A percentile compares a stretch with the other conserved stretches of the same genome.
Conservation (phyloP, 2,888 invertebrate genomes). For the Macrosoma leucophasiata region DNA sequence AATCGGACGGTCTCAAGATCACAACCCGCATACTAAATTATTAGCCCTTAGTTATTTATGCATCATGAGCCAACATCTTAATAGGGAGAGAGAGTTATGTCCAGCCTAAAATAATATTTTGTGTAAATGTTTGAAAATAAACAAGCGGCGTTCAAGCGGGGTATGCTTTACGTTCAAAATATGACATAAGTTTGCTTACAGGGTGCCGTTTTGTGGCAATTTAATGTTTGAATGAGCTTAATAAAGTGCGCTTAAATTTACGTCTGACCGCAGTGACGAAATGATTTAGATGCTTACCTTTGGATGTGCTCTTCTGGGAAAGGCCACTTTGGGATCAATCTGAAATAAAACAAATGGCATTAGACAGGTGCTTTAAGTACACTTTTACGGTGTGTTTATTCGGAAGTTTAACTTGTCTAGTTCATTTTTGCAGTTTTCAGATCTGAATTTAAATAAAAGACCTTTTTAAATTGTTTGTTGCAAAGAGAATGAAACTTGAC, state of each 20-base stretch:
- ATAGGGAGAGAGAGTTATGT: conserved; percentile 65
- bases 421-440: no score
- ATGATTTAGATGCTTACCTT: conserved; percentile 83
- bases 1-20: conserved; percentile 51
- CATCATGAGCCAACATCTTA: conserved; percentile 71
- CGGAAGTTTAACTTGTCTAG: no score
- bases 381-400: no score
- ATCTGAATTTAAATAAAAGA: no score
- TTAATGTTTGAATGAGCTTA: conserved; percentile 54
- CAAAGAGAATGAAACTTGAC: no score
- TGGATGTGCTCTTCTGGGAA: conserved; percentile 99
- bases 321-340: conserved; percentile 99
- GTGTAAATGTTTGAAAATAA: conserved; percentile 71
- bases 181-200: conserved; percentile 50
- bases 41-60: conserved; percentile 71
- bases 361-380: conserved; percentile 5
- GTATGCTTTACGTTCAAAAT: conserved; percentile 49
- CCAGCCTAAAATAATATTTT: conserved; percentile 74
- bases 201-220: conserved; percentile 43
- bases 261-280: conserved; percentile 36
- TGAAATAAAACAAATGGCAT: conserved; percentile 73
- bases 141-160: conserved; percentile 50
- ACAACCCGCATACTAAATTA: conserved; percentile 70
- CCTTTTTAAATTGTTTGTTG: no score
- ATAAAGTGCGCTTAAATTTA: conserved; percentile 51